Evolutionary conservation across 92 coral and sea anemone species (phyloP).

Genomic region (Epizoanthus ramosus): DNA sequence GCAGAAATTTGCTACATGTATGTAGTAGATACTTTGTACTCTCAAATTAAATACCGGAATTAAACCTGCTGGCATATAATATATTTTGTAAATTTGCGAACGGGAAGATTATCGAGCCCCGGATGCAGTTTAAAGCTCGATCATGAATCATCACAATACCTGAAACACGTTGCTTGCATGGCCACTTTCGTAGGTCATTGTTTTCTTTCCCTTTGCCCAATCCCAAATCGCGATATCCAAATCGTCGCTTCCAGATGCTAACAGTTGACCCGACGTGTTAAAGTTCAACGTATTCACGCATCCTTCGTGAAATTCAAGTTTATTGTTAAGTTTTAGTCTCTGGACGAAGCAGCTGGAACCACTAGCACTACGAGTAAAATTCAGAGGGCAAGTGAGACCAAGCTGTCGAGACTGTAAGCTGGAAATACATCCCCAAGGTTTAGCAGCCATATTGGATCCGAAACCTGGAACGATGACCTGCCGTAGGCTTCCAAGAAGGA

Average conservation of each 20-base stretch:
- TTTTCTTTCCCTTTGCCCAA: constrained; percentile 94
- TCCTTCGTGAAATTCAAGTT: constrained; percentile 83
- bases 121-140: neutral
- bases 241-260: constrained; percentile 98
- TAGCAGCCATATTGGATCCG: constrained; percentile 67
- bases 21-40: too few relatives aligned
- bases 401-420: constrained; percentile 84
- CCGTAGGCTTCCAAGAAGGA: constrained; percentile 12
- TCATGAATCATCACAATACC: constrained; percentile 52
- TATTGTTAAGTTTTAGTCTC: constrained; percentile 74
- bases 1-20: too few relatives aligned
- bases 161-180: constrained; percentile 97
- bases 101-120: too few relatives aligned
- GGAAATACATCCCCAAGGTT: constrained; percentile 59
- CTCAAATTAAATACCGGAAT: too few relatives aligned
- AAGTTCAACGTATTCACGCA: constrained; percentile 98
- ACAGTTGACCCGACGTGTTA: constrained; percentile 81
- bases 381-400: constrained; percentile 76
- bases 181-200: constrained; percentile 89
- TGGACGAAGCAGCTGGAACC: constrained; percentile 84
- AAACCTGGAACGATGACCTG: constrained; percentile 1
- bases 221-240: constrained; percentile 96
- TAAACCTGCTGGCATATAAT: too few relatives aligned
- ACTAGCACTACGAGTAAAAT: constrained; percentile 81
- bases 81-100: too few relatives aligned